These are phyloP conservation scores for Junco hyemalis DNA, from an alignment of 2,113 vertebrate species.

Conservation along the genomic window DNA sequence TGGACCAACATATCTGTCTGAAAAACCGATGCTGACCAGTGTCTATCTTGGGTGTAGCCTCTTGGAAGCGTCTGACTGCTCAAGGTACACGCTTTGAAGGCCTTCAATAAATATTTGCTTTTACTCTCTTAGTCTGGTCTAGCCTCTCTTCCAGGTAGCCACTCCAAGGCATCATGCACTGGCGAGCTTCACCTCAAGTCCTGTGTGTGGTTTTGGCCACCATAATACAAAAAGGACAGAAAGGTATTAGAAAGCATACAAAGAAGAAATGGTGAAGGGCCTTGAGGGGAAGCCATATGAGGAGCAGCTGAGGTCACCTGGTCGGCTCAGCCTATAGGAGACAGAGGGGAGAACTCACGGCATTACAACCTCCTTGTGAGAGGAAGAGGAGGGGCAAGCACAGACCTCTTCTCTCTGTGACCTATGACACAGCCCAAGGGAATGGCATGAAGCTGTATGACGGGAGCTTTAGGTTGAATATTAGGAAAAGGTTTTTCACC, in stretches of 20 bases:
- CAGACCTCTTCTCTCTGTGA: background rate
- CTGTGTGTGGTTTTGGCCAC: background rate
- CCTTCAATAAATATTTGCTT: background rate
- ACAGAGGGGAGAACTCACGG: rapidly evolving
- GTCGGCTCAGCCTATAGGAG: background rate
- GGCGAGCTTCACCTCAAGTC: background rate
- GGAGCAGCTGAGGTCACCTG: background rate
- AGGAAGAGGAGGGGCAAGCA: background rate
- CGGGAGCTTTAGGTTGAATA: rapidly evolving
- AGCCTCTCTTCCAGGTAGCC: background rate
- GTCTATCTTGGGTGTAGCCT: background rate
- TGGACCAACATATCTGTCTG: background rate
- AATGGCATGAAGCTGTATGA: background rate
- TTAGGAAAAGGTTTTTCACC: background rate
- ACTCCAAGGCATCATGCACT: background rate
- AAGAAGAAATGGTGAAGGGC: background rate
- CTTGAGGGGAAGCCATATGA: background rate
- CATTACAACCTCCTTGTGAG: background rate
- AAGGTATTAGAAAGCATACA: background rate
- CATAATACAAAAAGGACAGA: background rate
- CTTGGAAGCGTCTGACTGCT: background rate
- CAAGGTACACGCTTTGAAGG: background rate
- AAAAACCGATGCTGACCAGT: background rate
- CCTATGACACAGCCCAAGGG: background rate
- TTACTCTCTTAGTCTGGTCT: background rate